Conservation (phyloP, 2,797 vertebrate species). For the Xenopus petersii region DNA sequence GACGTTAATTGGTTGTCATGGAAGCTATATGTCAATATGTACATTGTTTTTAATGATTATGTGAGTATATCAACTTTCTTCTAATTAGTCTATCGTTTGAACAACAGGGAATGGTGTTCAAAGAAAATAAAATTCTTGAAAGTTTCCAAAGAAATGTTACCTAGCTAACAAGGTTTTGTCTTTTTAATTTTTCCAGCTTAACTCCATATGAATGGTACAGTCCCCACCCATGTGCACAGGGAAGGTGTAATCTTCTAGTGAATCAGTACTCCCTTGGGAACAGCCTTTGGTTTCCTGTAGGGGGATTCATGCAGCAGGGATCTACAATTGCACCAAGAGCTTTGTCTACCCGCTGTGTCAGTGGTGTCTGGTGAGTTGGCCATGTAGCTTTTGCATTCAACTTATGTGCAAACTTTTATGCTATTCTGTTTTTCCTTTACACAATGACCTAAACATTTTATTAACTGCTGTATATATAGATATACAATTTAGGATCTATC, state of each 20-base stretch:
- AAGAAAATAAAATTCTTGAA: neutral
- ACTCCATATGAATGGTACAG: constrained; percentile 98
- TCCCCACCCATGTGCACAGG: constrained; percentile 91
- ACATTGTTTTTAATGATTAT: constrained; percentile 19
- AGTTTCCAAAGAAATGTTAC: neutral
- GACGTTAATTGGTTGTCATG: constrained; percentile 2
- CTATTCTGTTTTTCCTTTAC: too few species aligned
- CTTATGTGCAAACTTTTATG: too few species aligned
- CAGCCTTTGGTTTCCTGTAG: constrained; percentile 97
- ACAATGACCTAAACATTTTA: too few species aligned
- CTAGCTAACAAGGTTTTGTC: neutral
- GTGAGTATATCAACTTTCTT: constrained; percentile 42
- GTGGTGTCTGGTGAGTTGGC: constrained; percentile 89
- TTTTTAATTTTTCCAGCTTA: constrained; percentile 67
- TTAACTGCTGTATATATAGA: too few species aligned
- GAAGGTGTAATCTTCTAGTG: constrained; percentile 88
- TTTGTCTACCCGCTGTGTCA: constrained; percentile 93
- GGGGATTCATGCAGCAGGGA: constrained; percentile 98
- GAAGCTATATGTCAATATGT: constrained; percentile 28
- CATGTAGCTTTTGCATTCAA: too few species aligned
- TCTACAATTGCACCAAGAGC: constrained; percentile 94
- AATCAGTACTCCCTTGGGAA: constrained; percentile 97
- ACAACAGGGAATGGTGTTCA: neutral
- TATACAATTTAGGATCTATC: too few species aligned
- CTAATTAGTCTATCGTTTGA: neutral